These are phyloP conservation scores for Scopus umbretta DNA, from an alignment of 2,113 vertebrate species.

Conservation along the genomic window DNA sequence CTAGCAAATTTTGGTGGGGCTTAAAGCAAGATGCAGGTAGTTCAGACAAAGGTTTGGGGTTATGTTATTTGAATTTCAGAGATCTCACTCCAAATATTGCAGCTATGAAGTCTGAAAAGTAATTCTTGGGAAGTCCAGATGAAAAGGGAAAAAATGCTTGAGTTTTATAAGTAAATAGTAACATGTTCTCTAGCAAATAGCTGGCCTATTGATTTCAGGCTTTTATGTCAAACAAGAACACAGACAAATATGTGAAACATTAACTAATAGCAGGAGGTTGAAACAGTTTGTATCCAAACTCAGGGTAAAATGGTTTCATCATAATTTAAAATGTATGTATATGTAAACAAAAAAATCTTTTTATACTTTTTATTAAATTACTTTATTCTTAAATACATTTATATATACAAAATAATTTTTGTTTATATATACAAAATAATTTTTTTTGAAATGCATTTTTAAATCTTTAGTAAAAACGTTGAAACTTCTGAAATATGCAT, in stretches of 20 bases:
- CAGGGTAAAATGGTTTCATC: background rate
- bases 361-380: background rate
- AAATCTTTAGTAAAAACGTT: background rate
- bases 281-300: background rate
- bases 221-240: slow-evolving; percentile 40
- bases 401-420: background rate
- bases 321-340: background rate
- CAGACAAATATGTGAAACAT: slow-evolving; percentile 5
- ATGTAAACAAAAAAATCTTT: background rate
- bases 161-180: background rate
- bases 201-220: slow-evolving; percentile 40
- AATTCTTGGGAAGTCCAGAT: background rate
- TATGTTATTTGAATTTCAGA: background rate
- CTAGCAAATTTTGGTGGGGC: background rate
- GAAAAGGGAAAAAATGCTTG: background rate
- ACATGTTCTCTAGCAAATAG: background rate
- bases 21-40: background rate
- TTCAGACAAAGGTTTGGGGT: background rate
- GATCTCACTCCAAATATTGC: background rate
- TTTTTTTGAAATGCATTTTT: background rate
- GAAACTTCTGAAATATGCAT: background rate
- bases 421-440: background rate
- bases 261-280: background rate
- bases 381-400: background rate
- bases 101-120: background rate